A percentile compares a stretch with the other conserved stretches of the same genome.
Conservation (phyloP, 2,888 invertebrate species). For the Pardosa pseudoannulata region DNA sequence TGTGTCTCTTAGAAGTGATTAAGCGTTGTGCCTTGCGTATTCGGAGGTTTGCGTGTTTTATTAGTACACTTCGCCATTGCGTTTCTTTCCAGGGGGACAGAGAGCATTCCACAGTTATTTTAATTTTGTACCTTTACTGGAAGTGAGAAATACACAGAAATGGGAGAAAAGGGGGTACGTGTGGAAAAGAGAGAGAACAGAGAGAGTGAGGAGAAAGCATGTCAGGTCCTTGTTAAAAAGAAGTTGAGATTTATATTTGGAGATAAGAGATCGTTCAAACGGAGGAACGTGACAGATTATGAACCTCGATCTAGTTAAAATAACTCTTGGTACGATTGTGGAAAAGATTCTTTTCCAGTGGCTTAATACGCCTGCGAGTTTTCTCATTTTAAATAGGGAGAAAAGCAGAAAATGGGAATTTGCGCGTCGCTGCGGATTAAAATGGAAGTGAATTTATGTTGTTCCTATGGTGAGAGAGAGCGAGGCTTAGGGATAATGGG, state of each 20-base stretch:
- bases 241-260: constrained; percentile 9
- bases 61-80: not conserved
- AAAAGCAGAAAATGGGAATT: too few species aligned
- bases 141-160: too few species aligned
- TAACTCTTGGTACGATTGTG: too few species aligned
- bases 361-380: too few species aligned
- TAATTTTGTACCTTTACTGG: constrained; percentile 3
- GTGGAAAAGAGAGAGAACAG: too few species aligned
- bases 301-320: not conserved
- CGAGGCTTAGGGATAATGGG: too few species aligned
- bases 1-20: not conserved
- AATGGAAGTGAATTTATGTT: too few species aligned
- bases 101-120: not conserved
- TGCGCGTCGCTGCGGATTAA: too few species aligned
- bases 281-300: not conserved
- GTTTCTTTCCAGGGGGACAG: not conserved
- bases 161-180: too few species aligned
- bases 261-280: not conserved
- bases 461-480: too few species aligned
- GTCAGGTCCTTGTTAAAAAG: not conserved
- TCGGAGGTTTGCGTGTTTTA: not conserved
- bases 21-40: not conserved
- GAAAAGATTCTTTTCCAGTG: too few species aligned
- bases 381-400: too few species aligned
- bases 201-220: not conserved